Conservation (phyloP, 2,113 vertebrate genomes). For the Actenoides hombroni region DNA sequence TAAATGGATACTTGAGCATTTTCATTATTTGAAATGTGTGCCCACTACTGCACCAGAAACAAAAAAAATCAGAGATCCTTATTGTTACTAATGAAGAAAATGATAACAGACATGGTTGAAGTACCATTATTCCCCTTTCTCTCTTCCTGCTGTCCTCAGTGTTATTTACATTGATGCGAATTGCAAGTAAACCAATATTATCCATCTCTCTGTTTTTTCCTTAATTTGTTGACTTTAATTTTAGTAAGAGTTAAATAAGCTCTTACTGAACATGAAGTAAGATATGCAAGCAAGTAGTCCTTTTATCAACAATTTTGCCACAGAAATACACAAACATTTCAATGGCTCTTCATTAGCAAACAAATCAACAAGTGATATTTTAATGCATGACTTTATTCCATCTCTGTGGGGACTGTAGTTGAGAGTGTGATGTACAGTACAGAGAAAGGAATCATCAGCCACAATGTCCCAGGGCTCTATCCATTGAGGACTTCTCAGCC, state of each 20-base stretch:
- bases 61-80: not conserved
- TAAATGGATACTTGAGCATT: not conserved
- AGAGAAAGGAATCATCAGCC: slow-evolving; percentile 86
- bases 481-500: slow-evolving; percentile 84
- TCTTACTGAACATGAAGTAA: slow-evolving; percentile 70
- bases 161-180: slow-evolving; percentile 64
- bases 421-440: slow-evolving; percentile 88
- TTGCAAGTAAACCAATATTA: slow-evolving; percentile 67
- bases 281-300: slow-evolving; percentile 76
- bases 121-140: slow-evolving; percentile 12
- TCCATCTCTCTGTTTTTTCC: slow-evolving; percentile 52
- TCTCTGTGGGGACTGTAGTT: slow-evolving; percentile 81
- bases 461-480: slow-evolving; percentile 82
- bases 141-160: slow-evolving; percentile 37
- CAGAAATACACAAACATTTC: slow-evolving; percentile 87
- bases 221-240: slow-evolving; percentile 78
- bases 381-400: slow-evolving; percentile 88
- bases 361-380: slow-evolving; percentile 92
- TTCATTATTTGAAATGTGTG: not conserved
- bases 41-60: not conserved
- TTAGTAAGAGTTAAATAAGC: slow-evolving; percentile 78
- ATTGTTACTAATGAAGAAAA: slow-evolving; percentile 30
- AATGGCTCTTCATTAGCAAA: slow-evolving; percentile 90
- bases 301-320: slow-evolving; percentile 85
- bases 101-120: slow-evolving; percentile 25